phyloP scores from a whole-genome alignment of 2,888 invertebrate species.

The Nysson spinosus region DNA sequence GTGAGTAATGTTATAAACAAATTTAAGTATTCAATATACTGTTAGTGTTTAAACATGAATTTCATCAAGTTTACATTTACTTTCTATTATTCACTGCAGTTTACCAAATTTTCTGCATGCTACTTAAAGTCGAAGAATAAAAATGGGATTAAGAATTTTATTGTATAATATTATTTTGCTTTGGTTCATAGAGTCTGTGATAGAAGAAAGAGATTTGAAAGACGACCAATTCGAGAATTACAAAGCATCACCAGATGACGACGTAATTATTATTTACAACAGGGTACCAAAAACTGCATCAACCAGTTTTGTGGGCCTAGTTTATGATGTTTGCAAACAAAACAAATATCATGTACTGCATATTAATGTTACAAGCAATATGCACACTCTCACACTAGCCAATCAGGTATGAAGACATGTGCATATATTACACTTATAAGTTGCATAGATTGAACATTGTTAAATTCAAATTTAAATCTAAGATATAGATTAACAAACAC shows the following conservation, averaged over 20 bases:
- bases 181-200: conserved; percentile 69
- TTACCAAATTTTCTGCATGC: too few species aligned
- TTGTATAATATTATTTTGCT: too few species aligned
- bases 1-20: conserved; percentile 66
- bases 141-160: too few species aligned
- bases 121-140: too few species aligned
- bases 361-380: conserved; percentile 97
- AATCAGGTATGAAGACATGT: conserved; percentile 86
- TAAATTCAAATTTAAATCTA: background rate
- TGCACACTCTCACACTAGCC: conserved; percentile 94
- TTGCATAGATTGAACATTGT: background rate
- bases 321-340: conserved; percentile 91
- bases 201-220: conserved; percentile 61
- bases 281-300: conserved; percentile 98
- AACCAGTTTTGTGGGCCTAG: conserved; percentile 95
- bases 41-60: too few species aligned
- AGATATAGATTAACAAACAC: too few species aligned
- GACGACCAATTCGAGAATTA: conserved; percentile 42
- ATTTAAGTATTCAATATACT: conserved; percentile 49
- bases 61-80: too few species aligned
- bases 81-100: too few species aligned
- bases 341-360: conserved; percentile 92
- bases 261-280: conserved; percentile 93
- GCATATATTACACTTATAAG: background rate
- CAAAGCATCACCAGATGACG: conserved; percentile 76